Evolutionary conservation across 1,140 invertebrate species (phyloP).

Genomic region (Colletes gigas): DNA sequence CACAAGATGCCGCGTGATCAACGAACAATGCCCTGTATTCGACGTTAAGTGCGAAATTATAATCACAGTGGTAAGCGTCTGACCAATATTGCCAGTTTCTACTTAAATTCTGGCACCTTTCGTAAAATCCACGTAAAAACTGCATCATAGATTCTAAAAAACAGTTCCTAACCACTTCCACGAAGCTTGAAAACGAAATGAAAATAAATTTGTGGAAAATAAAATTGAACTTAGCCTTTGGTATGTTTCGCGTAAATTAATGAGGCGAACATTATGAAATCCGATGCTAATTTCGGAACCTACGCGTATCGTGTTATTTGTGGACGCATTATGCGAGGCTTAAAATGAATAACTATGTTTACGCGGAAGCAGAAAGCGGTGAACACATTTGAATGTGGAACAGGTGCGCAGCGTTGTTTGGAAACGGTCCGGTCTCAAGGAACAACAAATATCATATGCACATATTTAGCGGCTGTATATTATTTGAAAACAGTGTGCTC

Average conservation of each 20-base stretch:
- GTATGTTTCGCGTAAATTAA: not conserved
- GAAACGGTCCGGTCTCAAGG: conserved; percentile 64
- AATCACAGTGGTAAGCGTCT: not conserved
- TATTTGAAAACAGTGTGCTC: conserved; percentile 72
- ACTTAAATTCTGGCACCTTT: not conserved
- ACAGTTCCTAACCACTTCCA: no score
- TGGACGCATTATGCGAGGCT: conserved; percentile 2
- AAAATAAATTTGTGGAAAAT: no score
- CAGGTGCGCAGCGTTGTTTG: conserved; percentile 62
- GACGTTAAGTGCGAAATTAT: no score
- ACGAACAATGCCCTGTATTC: no score
- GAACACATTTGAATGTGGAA: conserved; percentile 63
- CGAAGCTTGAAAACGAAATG: no score
- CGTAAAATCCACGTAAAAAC: no score
- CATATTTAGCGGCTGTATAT: conserved; percentile 73
- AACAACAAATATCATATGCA: conserved; percentile 71
- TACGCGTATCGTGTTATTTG: no score
- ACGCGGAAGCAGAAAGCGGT: conserved; percentile 58
- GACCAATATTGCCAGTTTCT: not conserved
- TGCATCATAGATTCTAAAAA: no score
- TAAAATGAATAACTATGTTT: conserved; percentile 66
- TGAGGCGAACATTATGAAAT: not conserved
- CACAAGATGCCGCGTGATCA: no score
- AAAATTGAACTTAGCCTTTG: not conserved
- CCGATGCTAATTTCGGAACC: not conserved